Conservation (phyloP, 1,140 invertebrate genomes). For the Archegozetes longisetosus region DNA sequence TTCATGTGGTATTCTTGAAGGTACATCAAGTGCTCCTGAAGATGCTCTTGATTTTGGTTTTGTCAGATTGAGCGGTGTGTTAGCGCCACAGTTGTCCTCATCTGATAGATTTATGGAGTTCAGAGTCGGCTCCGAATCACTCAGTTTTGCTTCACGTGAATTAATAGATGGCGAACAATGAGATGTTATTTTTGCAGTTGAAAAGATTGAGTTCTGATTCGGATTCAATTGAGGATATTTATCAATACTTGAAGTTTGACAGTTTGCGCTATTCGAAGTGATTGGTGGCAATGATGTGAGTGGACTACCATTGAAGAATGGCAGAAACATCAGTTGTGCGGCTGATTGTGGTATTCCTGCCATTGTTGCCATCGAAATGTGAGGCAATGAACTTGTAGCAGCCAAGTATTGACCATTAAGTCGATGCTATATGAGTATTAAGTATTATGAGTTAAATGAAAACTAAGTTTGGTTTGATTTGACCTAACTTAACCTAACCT, state of each 20-base stretch:
- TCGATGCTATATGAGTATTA: slow-evolving; percentile 18
- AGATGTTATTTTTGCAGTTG: slow-evolving; percentile 10
- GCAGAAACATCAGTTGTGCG: slow-evolving; percentile 19
- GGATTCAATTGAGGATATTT: slow-evolving; percentile 21
- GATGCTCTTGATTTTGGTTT: slow-evolving; percentile 6
- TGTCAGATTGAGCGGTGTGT: slow-evolving; percentile 7
- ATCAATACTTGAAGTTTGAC: slow-evolving; percentile 15
- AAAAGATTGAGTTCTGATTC: slow-evolving; percentile 8
- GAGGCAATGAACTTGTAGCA: slow-evolving; percentile 30
- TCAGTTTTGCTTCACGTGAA: neutral
- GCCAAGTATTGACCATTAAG: slow-evolving; percentile 27
- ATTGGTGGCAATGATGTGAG: slow-evolving; percentile 21
- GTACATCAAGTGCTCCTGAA: neutral
- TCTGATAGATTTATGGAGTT: too few relatives aligned
- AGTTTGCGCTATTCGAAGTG: slow-evolving; percentile 20
- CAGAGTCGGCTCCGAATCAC: neutral
- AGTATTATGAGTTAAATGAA: too few relatives aligned
- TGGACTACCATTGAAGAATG: slow-evolving; percentile 24
- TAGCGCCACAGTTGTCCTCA: neutral
- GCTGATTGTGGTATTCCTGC: slow-evolving; percentile 18
- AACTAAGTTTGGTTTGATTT: too few relatives aligned
- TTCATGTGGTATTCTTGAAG: neutral
- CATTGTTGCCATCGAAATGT: slow-evolving; percentile 21
- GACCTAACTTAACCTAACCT: too few relatives aligned
- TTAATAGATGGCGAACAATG: neutral